Evolutionary conservation across 2,797 vertebrate genomes (phyloP).

Genomic region (Xenops minutus): DNA sequence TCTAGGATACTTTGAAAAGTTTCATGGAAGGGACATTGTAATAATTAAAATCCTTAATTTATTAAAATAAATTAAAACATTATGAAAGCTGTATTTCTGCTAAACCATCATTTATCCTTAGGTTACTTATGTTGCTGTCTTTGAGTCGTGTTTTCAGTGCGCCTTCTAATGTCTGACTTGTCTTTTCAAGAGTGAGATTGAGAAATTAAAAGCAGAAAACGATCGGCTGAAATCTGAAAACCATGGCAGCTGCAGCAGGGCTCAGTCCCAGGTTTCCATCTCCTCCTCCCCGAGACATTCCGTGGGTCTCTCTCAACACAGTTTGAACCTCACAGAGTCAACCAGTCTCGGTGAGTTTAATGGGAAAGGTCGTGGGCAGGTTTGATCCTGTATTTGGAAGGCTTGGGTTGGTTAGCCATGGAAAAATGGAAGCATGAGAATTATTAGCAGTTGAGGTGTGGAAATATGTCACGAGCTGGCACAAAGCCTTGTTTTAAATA

Average conservation of each 20-base stretch:
- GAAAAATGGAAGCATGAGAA: conserved; percentile 47
- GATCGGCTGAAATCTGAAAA: conserved; percentile 92
- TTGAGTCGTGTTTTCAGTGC: background rate
- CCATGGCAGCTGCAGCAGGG: conserved; percentile 84
- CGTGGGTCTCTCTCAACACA: conserved; percentile 86
- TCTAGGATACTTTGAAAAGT: background rate
- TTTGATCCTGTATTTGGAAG: conserved; percentile 8
- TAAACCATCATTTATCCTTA: background rate
- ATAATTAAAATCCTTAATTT: background rate
- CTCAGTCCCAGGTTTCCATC: conserved; percentile 88
- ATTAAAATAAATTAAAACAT: background rate
- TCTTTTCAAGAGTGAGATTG: conserved; percentile 86
- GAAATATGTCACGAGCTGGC: conserved; percentile 66
- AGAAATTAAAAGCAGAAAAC: conserved; percentile 93
- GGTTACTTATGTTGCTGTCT: background rate
- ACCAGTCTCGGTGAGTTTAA: conserved; percentile 89
- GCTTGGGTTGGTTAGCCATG: background rate
- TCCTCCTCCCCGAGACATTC: conserved; percentile 85
- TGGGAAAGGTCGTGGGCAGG: background rate
- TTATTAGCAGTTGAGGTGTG: conserved; percentile 44
- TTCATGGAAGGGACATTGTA: background rate
- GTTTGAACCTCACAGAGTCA: conserved; percentile 92
- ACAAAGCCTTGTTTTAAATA: conserved; percentile 53
- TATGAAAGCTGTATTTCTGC: background rate
- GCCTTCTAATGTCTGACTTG: background rate